These are phyloP conservation scores for Stenodema calcarata DNA, from an alignment of 2,888 invertebrate genomes.

Conservation along the genomic window DNA sequence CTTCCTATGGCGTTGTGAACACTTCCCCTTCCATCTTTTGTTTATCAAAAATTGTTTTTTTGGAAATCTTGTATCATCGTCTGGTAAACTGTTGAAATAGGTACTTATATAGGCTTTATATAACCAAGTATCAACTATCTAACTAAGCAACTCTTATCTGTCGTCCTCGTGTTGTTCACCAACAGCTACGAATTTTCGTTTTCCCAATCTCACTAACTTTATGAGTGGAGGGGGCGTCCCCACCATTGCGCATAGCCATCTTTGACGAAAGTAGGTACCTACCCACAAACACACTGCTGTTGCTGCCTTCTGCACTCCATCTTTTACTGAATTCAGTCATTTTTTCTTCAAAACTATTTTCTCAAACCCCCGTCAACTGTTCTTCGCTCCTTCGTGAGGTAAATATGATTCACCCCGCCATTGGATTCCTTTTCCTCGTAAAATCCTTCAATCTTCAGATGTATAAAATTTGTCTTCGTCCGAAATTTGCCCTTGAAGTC, in stretches of 20 bases:
- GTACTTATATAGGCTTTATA: too few relatives aligned
- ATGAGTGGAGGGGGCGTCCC: slow-evolving; percentile 22
- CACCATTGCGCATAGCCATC: slow-evolving; percentile 34
- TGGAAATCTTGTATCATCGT: background rate
- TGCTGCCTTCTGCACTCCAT: background rate
- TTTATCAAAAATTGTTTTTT: background rate
- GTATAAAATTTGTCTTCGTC: background rate
- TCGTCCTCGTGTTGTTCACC: background rate
- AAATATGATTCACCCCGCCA: background rate
- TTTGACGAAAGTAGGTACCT: background rate
- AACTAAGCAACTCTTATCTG: background rate
- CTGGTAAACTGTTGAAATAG: background rate
- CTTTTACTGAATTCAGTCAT: background rate
- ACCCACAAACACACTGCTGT: background rate
- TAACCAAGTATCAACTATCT: too few relatives aligned
- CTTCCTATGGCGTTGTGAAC: background rate
- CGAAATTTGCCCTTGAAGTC: slow-evolving; percentile 19
- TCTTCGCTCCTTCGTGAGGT: background rate
- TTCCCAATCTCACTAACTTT: background rate
- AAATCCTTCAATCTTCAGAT: background rate
- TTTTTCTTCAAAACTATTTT: background rate
- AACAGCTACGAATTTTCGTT: background rate
- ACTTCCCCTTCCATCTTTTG: background rate
- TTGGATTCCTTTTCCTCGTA: background rate
- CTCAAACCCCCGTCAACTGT: background rate